A percentile compares a stretch with the other conserved stretches of the same genome.
Evolutionary conservation across 2,113 vertebrate species (phyloP).

Genomic region (Nannobrachium achirus): DNA sequence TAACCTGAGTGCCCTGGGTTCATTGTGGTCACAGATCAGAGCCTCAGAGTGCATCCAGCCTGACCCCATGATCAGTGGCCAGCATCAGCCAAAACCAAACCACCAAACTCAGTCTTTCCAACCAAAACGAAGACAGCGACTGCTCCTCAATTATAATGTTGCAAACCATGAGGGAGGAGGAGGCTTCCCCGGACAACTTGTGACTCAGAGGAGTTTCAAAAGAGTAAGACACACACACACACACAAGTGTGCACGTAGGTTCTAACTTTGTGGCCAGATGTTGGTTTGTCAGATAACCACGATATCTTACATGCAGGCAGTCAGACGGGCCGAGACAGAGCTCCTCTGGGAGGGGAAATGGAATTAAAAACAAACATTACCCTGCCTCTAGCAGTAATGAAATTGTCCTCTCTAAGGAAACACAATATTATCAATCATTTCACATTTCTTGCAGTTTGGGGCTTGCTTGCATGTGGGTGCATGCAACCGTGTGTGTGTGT

Average conservation of each 20-base stretch:
- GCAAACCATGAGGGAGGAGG: slow-evolving; percentile 49
- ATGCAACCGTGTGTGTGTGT: neutral
- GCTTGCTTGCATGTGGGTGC: too few species aligned
- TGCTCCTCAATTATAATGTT: slow-evolving; percentile 67
- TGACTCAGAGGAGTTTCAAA: slow-evolving; percentile 36
- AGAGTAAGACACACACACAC: neutral
- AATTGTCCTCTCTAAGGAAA: slow-evolving; percentile 20
- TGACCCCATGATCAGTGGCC: slow-evolving; percentile 64
- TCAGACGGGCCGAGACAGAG: neutral
- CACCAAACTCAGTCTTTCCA: slow-evolving; percentile 56
- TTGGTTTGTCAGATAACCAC: slow-evolving; percentile 19
- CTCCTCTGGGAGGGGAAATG: slow-evolving; percentile 17
- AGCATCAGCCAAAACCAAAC: slow-evolving; percentile 53
- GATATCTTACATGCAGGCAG: slow-evolving; percentile 36
- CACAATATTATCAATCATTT: slow-evolving; percentile 29
- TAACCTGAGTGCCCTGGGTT: slow-evolving; percentile 27
- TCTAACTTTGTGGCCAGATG: slow-evolving; percentile 38
- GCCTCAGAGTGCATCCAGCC: slow-evolving; percentile 41
- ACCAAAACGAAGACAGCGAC: slow-evolving; percentile 42
- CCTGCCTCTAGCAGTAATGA: slow-evolving; percentile 25
- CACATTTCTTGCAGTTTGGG: slow-evolving; percentile 2
- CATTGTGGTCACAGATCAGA: slow-evolving; percentile 8
- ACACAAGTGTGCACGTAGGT: slow-evolving; percentile 19
- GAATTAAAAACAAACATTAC: slow-evolving; percentile 54
- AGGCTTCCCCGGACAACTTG: slow-evolving; percentile 19